Base-by-base conservation (phyloP, 2,113 vertebrate genomes). In the Orycteropus afer region DNA sequence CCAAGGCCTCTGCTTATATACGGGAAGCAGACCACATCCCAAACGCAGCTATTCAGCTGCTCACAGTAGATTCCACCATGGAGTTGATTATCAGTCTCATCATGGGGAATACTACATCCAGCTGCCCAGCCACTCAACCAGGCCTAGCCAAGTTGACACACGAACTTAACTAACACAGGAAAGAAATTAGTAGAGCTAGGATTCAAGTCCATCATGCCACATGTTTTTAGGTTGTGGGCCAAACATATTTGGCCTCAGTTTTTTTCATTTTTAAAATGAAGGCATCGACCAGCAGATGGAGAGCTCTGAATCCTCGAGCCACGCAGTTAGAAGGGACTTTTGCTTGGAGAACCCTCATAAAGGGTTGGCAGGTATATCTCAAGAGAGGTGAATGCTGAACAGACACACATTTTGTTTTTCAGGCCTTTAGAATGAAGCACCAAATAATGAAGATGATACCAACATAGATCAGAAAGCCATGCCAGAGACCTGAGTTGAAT, bases 201-300 rank as follows among this genome's bases (percentile, higher is more conserved):
- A 3, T 29, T 49, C 40, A 14, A 5, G 63, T 4, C 65, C n/a
- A 0, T 40, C 17, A 20, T 27, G 2, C 1, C 13, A 20, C 17
- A 20, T 20, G 1, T 5, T 14, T 18, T 8, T 29, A 29, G 15
- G 5, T 2, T 59, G 14, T 29, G 23, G 8, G 23, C n/a, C 53
- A 20, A 32, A 25, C 17, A 78, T 13, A 25, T 49, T 37, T 40
- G 32, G 6, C 18, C 55, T 53, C 18, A 0, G 27, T 10, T 18
- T 8, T 25, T 27, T 53, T 42, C 37, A 25, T 74, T 27, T 45
- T 51, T 27, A 61, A 47, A 59, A 42, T 47, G 47, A 85, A 20
- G 29, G 5, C 9, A 15, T 40, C 63, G 53, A 40, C 42, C 12
- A 9, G 45, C 32, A 17, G n/a, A 6, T 34, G 27, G 7, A 0